Percentiles rank a stretch among this genome's conserved stretches.
Conservation (phyloP, 2,888 invertebrate species). For the Bombyx huttoni region DNA sequence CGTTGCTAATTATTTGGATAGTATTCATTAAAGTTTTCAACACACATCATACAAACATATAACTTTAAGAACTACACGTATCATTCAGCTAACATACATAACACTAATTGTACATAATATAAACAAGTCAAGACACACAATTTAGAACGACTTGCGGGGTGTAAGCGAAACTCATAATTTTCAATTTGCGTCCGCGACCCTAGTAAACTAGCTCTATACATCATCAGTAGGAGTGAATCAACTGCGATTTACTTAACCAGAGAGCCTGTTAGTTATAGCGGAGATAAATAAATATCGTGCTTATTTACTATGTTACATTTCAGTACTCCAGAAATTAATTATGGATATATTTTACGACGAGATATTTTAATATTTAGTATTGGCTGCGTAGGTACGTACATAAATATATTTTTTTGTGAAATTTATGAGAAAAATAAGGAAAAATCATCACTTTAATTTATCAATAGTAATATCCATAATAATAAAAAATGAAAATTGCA, state of each 20-base stretch:
- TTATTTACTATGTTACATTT: too few species aligned
- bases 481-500: too few species aligned
- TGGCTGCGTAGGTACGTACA: too few species aligned
- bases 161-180: constrained; percentile 54
- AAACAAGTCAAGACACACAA: constrained; percentile 26
- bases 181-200: constrained; percentile 58
- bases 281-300: background rate
- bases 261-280: constrained; percentile 4
- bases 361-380: too few species aligned
- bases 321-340: too few species aligned
- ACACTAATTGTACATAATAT: constrained; percentile 12
- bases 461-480: too few species aligned
- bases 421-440: too few species aligned
- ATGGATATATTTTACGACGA: too few species aligned
- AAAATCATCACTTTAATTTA: too few species aligned
- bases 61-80: background rate
- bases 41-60: background rate
- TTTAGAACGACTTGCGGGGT: constrained; percentile 40
- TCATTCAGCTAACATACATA: constrained; percentile 3
- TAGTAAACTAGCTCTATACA: constrained; percentile 46
- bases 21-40: too few species aligned
- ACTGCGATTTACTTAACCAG: constrained; percentile 13
- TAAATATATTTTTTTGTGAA: too few species aligned
- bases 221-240: constrained; percentile 46
- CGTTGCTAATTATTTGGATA: too few species aligned